Evolutionary conservation across 2,888 invertebrate species (phyloP), one percentile per base, ranked within the genome.

Genomic region (Salticus scenicus): DNA sequence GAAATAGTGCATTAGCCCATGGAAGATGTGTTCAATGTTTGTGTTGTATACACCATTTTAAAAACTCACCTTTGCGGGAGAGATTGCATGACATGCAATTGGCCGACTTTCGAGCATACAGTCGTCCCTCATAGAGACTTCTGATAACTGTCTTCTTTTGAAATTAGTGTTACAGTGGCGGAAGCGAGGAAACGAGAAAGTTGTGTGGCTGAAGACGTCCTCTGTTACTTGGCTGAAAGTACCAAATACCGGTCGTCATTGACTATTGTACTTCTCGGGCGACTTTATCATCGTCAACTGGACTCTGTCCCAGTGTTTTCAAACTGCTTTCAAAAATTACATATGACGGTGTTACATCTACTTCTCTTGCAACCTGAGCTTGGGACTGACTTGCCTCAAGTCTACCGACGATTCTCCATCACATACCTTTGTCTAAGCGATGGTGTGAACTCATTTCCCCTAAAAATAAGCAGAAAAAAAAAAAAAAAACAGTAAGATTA

Each of bases 321-420:
- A 64, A 64, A 64, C 64, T 37, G 37, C 7, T 10, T 37, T 10
- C 37, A 37, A 4, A 37, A 37, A 37, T 37, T 37, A 4, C 7
- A 37, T 7, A 37, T 10, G 10, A 37, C 37, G 37, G 37, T 7
- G 37, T 37, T 37, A 37, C 37, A 37, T 10, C 37, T 10, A 10
- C 4, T 10, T 37, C 37, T 7, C 37, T 37, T 7, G 37, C 42
- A 47, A 47, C 42, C 42, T 47, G 42, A 47, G 42, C 42, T 47
- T 17, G 42, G 42, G 42, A 47, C 17, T 47, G 42, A 4, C 51
- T 17, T 51, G 51, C 51, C 51, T 51, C 51, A 51, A 51, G 51
- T 51, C 51, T 51, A 51, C 51, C 51, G 2, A 51, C 51, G 17
- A 51, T 51, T 51, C 51, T 51, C 51, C 51, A 51, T 17, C 51